phyloP scores from a whole-genome alignment of 2,888 invertebrate genomes.

The Hemistola chrysoprasaria region DNA sequence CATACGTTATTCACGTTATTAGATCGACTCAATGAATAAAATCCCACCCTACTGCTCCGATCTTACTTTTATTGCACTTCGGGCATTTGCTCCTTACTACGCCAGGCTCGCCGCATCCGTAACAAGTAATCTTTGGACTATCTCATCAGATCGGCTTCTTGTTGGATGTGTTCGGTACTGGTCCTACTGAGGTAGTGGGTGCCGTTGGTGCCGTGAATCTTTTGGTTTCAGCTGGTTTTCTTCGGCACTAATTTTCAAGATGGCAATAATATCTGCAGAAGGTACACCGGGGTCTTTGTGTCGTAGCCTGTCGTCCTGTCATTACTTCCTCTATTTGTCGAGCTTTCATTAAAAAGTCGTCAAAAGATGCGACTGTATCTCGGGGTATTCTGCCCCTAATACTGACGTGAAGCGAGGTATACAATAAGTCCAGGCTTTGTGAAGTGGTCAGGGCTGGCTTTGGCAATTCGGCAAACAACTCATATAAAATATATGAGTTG shows the following conservation, averaged over 20 bases:
- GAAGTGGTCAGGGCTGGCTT: not conserved
- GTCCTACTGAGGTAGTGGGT: too few relatives aligned
- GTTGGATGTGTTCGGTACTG: not conserved
- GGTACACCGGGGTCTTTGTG: not conserved
- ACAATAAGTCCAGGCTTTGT: not conserved
- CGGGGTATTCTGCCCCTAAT: not conserved
- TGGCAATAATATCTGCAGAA: not conserved
- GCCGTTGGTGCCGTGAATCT: too few relatives aligned
- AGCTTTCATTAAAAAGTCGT: not conserved
- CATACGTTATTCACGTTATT: too few relatives aligned
- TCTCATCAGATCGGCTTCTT: not conserved
- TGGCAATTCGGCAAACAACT: not conserved
- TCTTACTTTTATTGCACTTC: not conserved
- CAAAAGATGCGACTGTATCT: not conserved
- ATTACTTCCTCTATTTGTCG: not conserved
- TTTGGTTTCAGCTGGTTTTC: not conserved
- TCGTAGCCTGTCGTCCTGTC: not conserved
- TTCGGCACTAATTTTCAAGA: not conserved
- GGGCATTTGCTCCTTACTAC: constrained; percentile 1
- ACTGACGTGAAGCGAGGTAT: not conserved
- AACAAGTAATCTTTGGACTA: constrained; percentile 1
- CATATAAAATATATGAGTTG: constrained; percentile 1
- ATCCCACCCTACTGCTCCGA: not conserved
- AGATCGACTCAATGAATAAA: not conserved
- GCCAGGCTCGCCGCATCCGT: constrained; percentile 4